These are phyloP conservation scores for Torymus tubicola DNA, from an alignment of 2,888 invertebrate species.

Conservation along the genomic window DNA sequence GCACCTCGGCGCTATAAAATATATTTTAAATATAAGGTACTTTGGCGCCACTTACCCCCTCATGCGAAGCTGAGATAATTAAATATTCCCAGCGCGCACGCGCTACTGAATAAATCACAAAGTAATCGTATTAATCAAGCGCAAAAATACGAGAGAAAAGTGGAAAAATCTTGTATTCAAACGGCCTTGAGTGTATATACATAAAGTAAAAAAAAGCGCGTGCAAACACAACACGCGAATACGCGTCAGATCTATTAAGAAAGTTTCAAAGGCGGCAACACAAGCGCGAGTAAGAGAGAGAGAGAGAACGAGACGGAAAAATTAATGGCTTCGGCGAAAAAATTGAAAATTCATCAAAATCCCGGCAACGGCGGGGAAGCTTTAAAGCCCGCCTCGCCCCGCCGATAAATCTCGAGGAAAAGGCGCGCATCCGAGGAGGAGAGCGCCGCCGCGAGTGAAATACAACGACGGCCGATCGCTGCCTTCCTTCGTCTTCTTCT, in stretches of 20 bases:
- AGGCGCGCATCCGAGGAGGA: too few species aligned
- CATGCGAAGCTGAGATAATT: background rate
- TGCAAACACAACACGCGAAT: slow-evolving; percentile 1
- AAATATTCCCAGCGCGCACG: slow-evolving; percentile 7
- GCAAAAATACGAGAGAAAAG: slow-evolving; percentile 21
- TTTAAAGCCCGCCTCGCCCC: slow-evolving; percentile 32
- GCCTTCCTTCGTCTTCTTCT: background rate
- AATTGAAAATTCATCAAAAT: slow-evolving; percentile 58
- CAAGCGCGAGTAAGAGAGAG: background rate
- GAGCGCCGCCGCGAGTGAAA: background rate
- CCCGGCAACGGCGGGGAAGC: slow-evolving; percentile 24
- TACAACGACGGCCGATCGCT: slow-evolving; percentile 27
- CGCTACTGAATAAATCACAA: slow-evolving; percentile 26
- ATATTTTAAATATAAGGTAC: background rate
- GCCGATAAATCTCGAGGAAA: slow-evolving; percentile 41
- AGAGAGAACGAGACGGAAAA: too few species aligned
- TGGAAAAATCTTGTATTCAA: background rate
- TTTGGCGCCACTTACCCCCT: background rate
- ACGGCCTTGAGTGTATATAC: background rate
- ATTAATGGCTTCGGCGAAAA: slow-evolving; percentile 47
- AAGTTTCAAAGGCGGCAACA: slow-evolving; percentile 40
- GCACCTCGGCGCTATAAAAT: background rate
- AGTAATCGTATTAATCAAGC: slow-evolving; percentile 26
- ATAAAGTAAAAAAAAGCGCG: slow-evolving; percentile 6
- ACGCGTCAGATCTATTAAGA: slow-evolving; percentile 51